Conservation (phyloP, 2,797 vertebrate genomes). For the Amazonetta brasiliensis region DNA sequence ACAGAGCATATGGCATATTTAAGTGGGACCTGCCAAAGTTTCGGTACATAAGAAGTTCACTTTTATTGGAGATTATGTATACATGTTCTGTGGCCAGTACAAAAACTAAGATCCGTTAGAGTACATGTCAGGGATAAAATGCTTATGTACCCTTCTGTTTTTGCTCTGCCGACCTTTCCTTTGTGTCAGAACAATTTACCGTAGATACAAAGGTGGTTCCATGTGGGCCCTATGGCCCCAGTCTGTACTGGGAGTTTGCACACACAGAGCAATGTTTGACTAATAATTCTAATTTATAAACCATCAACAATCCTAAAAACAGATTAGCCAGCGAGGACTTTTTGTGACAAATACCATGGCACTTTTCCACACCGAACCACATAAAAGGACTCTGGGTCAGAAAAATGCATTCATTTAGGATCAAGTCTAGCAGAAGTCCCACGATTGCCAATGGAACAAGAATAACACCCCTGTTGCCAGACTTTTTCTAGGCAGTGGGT, state of each 20-base stretch:
- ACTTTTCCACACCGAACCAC: slow-evolving; percentile 73
- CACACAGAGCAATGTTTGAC: slow-evolving; percentile 48
- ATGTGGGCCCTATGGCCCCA: neutral
- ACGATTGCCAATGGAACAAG: slow-evolving; percentile 71
- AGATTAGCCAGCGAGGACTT: slow-evolving; percentile 67
- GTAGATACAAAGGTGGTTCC: neutral
- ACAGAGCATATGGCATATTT: neutral
- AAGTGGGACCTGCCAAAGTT: neutral
- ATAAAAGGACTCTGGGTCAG: slow-evolving; percentile 70
- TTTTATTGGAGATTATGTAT: neutral
- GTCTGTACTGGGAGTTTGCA: slow-evolving; percentile 9
- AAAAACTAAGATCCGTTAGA: neutral
- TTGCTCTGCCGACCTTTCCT: neutral
- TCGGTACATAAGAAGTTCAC: neutral
- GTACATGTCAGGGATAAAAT: neutral
- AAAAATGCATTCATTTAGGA: slow-evolving; percentile 77
- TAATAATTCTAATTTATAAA: slow-evolving; percentile 73
- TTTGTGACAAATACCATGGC: slow-evolving; percentile 72
- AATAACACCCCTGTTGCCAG: slow-evolving; percentile 77
- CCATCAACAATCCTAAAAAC: slow-evolving; percentile 73
- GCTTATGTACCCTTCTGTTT: neutral
- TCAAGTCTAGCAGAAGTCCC: slow-evolving; percentile 74
- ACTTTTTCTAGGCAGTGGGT: slow-evolving; percentile 74
- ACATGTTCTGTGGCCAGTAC: neutral
- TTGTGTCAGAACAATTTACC: neutral